Evolutionary conservation across 2,113 vertebrate genomes (phyloP).

Genomic region (Xiphophorus hellerii): DNA sequence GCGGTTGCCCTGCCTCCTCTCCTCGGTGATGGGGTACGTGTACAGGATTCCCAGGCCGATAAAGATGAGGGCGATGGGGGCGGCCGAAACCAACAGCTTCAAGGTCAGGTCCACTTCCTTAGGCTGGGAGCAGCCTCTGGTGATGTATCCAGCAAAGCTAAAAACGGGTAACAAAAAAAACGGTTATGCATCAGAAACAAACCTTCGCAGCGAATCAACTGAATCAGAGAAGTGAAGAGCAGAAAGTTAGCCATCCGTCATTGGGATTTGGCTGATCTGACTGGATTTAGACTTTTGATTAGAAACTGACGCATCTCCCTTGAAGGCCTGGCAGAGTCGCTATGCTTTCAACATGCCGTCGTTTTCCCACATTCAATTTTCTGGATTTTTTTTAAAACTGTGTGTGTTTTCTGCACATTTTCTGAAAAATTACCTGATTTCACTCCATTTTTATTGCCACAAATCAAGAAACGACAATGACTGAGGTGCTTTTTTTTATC

Average conservation of each 20-base stretch:
- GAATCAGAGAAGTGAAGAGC: background rate
- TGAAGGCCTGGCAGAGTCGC: too few species aligned
- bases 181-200: background rate
- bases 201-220: background rate
- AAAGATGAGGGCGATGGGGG: conserved; percentile 87
- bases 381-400: background rate
- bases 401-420: too few species aligned
- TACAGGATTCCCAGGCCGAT: conserved; percentile 89
- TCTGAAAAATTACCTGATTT: too few species aligned
- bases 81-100: conserved; percentile 89
- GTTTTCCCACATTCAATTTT: background rate
- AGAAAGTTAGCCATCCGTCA: background rate
- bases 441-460: too few species aligned
- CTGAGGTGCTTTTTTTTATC: too few species aligned
- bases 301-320: background rate
- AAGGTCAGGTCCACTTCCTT: conserved; percentile 84
- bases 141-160: conserved; percentile 93
- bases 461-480: background rate
- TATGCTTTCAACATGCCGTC: background rate
- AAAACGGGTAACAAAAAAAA: background rate
- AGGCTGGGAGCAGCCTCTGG: conserved; percentile 88
- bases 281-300: background rate
- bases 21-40: conserved; percentile 91
- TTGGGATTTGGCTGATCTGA: background rate
- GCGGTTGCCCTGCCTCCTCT: conserved; percentile 87